Evolutionary conservation across 2,797 vertebrate genomes (phyloP).

Genomic region (Crax fasciolata): DNA sequence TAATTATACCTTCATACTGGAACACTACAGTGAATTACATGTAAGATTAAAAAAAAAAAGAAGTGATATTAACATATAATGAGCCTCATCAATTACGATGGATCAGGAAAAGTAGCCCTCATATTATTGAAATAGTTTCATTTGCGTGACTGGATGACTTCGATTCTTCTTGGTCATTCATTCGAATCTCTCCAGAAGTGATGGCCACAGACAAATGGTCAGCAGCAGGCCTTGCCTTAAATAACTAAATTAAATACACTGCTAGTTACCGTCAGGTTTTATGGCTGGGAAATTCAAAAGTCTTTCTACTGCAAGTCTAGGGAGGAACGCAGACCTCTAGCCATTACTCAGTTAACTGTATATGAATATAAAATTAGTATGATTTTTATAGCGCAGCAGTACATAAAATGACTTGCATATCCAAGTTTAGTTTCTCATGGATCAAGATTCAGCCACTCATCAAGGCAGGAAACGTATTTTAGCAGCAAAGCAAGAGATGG

Average conservation of each 20-base stretch:
- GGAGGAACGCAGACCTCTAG: conserved; percentile 1
- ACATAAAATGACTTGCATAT: background rate
- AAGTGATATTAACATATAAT: conserved; percentile 75
- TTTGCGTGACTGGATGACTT: conserved; percentile 68
- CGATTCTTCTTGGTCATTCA: conserved; percentile 64
- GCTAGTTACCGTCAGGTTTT: background rate
- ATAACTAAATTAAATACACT: conserved; percentile 45
- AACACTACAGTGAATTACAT: conserved; percentile 51
- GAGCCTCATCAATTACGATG: conserved; percentile 75
- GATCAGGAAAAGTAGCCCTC: conserved; percentile 61
- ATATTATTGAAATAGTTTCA: conserved; percentile 68
- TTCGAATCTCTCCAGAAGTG: conserved; percentile 57
- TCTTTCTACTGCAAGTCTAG: background rate
- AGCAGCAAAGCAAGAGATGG: background rate
- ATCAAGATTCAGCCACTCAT: background rate
- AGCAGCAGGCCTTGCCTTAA: background rate
- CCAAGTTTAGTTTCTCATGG: background rate
- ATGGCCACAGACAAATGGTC: conserved; percentile 30
- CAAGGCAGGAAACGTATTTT: background rate
- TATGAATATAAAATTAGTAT: conserved; percentile 4
- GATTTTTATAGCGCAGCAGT: conserved; percentile 21
- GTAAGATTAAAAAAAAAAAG: conserved; percentile 69
- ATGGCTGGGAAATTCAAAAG: background rate
- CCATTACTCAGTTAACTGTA: conserved; percentile 26
- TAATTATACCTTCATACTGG: conserved; percentile 71